Percentiles rank a stretch among this genome's conserved stretches.
Evolutionary conservation across 2,888 invertebrate species (phyloP).

Genomic region (Trisateles emortualis): DNA sequence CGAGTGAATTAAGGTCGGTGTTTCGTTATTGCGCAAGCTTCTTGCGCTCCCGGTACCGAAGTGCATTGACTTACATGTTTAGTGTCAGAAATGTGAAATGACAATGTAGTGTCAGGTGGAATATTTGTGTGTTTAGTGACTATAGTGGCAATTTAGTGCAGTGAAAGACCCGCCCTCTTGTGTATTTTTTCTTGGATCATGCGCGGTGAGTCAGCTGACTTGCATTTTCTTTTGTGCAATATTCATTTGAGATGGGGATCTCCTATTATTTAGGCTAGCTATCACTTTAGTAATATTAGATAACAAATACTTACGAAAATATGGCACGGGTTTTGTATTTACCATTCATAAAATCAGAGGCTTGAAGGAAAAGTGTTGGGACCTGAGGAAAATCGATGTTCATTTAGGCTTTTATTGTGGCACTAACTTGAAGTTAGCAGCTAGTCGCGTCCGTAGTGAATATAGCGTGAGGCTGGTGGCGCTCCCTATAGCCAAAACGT

Average conservation of each 20-base stretch:
- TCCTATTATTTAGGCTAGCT: no score
- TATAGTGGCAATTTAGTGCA: not conserved
- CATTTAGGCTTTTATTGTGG: not conserved
- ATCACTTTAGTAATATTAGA: not conserved
- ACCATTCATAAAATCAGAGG: no score
- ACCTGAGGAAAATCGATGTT: no score
- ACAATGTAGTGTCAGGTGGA: not conserved
- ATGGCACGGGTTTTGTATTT: no score
- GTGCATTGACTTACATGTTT: not conserved
- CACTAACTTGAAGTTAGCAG: not conserved
- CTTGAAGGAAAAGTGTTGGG: no score
- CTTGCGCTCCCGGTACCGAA: not conserved
- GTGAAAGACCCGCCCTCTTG: not conserved
- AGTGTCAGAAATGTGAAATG: constrained; percentile 1
- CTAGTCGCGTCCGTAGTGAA: not conserved
- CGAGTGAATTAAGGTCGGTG: not conserved
- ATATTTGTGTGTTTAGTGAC: not conserved
- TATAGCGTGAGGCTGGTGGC: not conserved
- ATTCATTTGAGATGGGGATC: not conserved
- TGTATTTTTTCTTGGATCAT: constrained; percentile 18
- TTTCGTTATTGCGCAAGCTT: not conserved
- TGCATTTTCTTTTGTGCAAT: constrained; percentile 8
- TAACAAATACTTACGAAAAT: not conserved
- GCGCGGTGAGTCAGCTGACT: constrained; percentile 43
- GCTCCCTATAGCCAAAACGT: not conserved